phyloP scores from a whole-genome alignment of 2,113 vertebrate genomes.

The Plecturocebus donacophilus region DNA sequence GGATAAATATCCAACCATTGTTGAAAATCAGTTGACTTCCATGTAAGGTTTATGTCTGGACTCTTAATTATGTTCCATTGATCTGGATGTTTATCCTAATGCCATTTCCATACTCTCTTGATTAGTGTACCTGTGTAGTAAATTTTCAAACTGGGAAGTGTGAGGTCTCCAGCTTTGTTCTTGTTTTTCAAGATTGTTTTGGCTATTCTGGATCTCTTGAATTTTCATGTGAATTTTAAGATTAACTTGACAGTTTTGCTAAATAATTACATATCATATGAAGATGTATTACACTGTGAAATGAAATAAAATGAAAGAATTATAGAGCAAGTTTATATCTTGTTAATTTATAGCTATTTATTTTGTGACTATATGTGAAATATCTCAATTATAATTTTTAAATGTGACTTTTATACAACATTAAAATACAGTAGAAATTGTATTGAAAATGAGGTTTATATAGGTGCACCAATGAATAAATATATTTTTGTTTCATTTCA shows the following conservation, averaged over 20 bases:
- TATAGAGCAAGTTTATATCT: not conserved
- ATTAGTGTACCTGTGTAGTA: not conserved
- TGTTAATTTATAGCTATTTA: not conserved
- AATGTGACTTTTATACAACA: not conserved
- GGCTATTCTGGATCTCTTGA: not conserved
- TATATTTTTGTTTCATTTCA: not conserved
- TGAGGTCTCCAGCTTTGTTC: not conserved
- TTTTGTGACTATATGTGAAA: not conserved
- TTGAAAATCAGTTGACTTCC: not conserved
- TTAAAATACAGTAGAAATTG: conserved; percentile 1
- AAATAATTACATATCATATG: not conserved
- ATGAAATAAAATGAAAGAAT: not conserved
- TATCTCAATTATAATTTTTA: not conserved
- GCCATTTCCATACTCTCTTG: not conserved
- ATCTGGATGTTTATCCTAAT: not conserved
- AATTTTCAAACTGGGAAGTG: not conserved
- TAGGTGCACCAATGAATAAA: not conserved
- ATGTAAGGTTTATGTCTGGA: not conserved
- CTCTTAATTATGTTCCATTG: not conserved
- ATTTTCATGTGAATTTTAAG: not conserved
- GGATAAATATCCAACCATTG: not conserved
- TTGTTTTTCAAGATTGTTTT: not conserved
- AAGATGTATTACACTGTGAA: not conserved
- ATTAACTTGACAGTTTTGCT: not conserved
- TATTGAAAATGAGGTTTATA: not conserved